Evolutionary conservation across 2,113 vertebrate genomes (phyloP).

Genomic region (Noturus placidus): DNA sequence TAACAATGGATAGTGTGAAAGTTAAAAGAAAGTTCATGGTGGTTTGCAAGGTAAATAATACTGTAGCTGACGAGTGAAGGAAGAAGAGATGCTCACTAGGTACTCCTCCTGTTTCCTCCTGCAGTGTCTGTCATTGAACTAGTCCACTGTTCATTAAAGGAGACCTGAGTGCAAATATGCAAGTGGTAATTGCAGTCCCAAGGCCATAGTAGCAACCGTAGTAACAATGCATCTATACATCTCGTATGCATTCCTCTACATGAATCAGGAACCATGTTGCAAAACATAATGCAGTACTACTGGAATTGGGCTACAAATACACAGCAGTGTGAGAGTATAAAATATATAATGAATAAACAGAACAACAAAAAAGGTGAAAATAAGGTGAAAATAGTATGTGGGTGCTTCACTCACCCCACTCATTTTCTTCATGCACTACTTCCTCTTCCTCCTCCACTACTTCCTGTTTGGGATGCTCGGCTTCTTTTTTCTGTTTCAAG

Average conservation of each 20-base stretch:
- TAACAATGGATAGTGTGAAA: no score
- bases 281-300: not conserved
- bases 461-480: constrained; percentile 75
- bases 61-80: no score
- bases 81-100: no score
- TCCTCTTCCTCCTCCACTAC: constrained; percentile 72
- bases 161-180: no score
- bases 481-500: constrained; percentile 76
- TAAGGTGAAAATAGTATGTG: not conserved
- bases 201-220: no score
- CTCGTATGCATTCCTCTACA: not conserved
- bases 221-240: no score
- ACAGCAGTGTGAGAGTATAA: not conserved
- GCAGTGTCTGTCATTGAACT: no score
- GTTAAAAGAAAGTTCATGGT: no score
- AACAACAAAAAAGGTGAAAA: not conserved
- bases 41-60: no score
- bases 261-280: not conserved
- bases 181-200: no score
- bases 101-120: no score
- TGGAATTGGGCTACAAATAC: not conserved
- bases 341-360: not conserved
- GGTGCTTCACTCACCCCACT: constrained; percentile 81
- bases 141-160: no score
- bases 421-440: constrained; percentile 89